Evolutionary conservation across 2,797 vertebrate genomes (phyloP), one percentile per base, ranked within the genome.

Genomic region (Loris lydekkerianus): DNA sequence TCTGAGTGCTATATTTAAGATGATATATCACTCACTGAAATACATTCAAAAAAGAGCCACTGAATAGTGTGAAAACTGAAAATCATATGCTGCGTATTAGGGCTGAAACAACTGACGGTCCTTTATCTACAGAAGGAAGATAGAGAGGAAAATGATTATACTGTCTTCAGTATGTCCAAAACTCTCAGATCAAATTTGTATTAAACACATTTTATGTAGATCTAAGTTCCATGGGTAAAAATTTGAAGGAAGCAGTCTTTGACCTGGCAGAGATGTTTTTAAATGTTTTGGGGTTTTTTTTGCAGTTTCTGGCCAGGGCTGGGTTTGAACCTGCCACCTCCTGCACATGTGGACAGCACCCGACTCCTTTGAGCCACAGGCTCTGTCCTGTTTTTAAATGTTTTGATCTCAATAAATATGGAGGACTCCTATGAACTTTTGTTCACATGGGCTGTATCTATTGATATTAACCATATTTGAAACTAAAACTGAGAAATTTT

Each of bases 1-100:
- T 89, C 53, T 60, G 60, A 95, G 61, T 89, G 58, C 37, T 88
- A 11, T 70, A 76, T 77, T 95, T 92, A 95, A 92, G 58, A 85
- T 86, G 81, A 84, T 40, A 95, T 7, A 60, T 86, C 69, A 82
- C 2, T 92, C 63, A 82, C 23, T 76, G 73, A 94, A 91, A 92
- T 61, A 82, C 14, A 84, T 53, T 87, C 3, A 23, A 76, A 85
- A 92, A 88, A 92, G 69, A 73, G 27, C 21, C 75, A 96, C 72
- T 56, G 91, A 83, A 91, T 69, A 83, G 23, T 86, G 67, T 86
- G 7, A 53, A 92, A 93, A 86, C 46, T 91, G 82, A 72, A 86
- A 96, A 83, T 89, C 78, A 67, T 40, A n/a, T 40, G 23, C 37
- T 89, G 18, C 60, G 1, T 37, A 58, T 89, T 88, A 91, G 87